phyloP scores from a whole-genome alignment of 2,797 vertebrate genomes.

The Sebastes reedi region DNA sequence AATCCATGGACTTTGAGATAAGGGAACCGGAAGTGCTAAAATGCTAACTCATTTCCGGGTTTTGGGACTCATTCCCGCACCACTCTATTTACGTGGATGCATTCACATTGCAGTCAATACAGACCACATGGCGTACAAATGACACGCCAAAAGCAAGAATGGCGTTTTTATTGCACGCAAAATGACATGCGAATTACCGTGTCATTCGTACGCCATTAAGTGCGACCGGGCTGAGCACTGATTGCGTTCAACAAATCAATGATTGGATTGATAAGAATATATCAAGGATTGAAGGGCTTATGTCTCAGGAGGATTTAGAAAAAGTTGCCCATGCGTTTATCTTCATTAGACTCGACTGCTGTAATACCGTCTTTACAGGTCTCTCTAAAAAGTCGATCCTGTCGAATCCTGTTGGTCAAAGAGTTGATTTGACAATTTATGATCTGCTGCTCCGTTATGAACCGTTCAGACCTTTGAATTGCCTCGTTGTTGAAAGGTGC shows the following conservation, averaged over 20 bases:
- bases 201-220: not conserved
- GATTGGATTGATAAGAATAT: not conserved
- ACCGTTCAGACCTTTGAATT: not conserved
- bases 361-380: not conserved
- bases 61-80: too few species aligned
- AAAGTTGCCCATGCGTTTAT: not conserved
- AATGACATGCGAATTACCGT: not conserved
- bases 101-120: too few species aligned
- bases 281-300: not conserved
- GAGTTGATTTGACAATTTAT: not conserved
- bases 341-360: not conserved
- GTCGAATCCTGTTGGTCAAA: not conserved
- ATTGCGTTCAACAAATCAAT: not conserved
- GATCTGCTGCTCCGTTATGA: not conserved
- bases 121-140: too few species aligned
- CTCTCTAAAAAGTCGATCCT: too few species aligned
- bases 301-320: not conserved
- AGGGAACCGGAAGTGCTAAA: too few species aligned
- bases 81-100: too few species aligned
- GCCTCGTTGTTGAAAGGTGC: not conserved
- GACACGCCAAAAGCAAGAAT: not conserved
- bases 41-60: too few species aligned
- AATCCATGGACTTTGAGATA: rapidly evolving
- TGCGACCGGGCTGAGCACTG: not conserved
- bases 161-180: not conserved